Conservation (phyloP, 2,113 vertebrate genomes). For the Psammodynastes pulverulentus region DNA sequence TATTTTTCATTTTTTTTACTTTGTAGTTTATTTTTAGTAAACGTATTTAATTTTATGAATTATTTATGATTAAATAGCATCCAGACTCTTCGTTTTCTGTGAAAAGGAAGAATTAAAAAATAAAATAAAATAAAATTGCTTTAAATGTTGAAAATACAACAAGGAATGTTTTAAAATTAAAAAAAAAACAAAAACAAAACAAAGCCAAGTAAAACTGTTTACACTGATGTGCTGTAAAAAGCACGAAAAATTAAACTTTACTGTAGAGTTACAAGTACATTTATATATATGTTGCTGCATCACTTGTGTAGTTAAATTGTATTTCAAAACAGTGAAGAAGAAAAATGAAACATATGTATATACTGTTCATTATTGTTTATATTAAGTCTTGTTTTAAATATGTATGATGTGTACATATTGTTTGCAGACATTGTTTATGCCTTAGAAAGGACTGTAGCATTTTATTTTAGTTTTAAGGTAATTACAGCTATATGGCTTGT, state of each 20-base stretch:
- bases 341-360: constrained; percentile 86
- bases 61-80: constrained; percentile 98
- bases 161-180: constrained; percentile 96
- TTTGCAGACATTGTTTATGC: constrained; percentile 99
- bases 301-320: constrained; percentile 84
- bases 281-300: constrained; percentile 87
- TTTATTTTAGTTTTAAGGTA: constrained; percentile 97
- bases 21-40: constrained; percentile 99
- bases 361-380: constrained; percentile 99
- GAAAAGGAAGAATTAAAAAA: constrained; percentile 98
- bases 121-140: constrained; percentile 79
- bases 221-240: constrained; percentile 91
- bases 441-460: constrained; percentile 98
- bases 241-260: constrained; percentile 88
- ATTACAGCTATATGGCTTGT: constrained; percentile 92
- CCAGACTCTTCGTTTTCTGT: constrained; percentile 99
- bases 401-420: constrained; percentile 99
- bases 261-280: constrained; percentile 91
- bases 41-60: constrained; percentile 99
- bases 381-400: constrained; percentile 99
- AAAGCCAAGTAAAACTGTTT: constrained; percentile 99
- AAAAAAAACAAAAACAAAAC: constrained; percentile 74
- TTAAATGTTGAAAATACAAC: constrained; percentile 92
- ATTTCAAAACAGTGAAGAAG: constrained; percentile 81
- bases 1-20: constrained; percentile 86